Conservation (phyloP, 1,140 invertebrate species). For the Euura saliciscinereae region DNA sequence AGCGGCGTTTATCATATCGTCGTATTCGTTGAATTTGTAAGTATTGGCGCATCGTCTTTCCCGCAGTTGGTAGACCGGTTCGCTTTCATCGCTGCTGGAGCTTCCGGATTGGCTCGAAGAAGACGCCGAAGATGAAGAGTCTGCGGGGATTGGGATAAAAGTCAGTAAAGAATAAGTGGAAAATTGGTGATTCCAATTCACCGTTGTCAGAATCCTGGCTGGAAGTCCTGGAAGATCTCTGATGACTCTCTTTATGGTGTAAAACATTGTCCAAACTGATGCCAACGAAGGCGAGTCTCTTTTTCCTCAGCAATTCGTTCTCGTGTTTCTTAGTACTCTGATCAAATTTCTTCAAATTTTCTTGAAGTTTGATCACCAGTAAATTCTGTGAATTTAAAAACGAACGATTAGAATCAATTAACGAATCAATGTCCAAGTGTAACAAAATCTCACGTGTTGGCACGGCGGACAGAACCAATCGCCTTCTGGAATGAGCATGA, state of each 20-base stretch:
- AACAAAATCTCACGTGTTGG: constrained; percentile 72
- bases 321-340: constrained; percentile 67
- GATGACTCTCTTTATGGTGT: constrained; percentile 49
- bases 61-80: constrained; percentile 82
- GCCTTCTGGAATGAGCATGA: constrained; percentile 93
- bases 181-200: constrained; percentile 4
- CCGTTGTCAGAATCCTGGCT: constrained; percentile 45
- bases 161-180: constrained; percentile 5
- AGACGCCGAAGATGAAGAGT: constrained; percentile 41
- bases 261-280: constrained; percentile 80
- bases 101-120: constrained; percentile 53
- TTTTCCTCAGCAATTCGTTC: constrained; percentile 73
- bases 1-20: constrained; percentile 91
- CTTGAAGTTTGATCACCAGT: constrained; percentile 73
- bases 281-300: constrained; percentile 76
- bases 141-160: constrained; percentile 21
- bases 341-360: constrained; percentile 68
- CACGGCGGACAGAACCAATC: constrained; percentile 98
- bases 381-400: constrained; percentile 63
- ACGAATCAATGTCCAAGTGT: not conserved
- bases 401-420: not conserved
- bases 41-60: constrained; percentile 78
- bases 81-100: constrained; percentile 66
- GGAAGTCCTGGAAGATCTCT: constrained; percentile 43
- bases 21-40: constrained; percentile 89